Evolutionary conservation across 2,797 vertebrate genomes (phyloP).

Genomic region (Taenioides sp.): DNA sequence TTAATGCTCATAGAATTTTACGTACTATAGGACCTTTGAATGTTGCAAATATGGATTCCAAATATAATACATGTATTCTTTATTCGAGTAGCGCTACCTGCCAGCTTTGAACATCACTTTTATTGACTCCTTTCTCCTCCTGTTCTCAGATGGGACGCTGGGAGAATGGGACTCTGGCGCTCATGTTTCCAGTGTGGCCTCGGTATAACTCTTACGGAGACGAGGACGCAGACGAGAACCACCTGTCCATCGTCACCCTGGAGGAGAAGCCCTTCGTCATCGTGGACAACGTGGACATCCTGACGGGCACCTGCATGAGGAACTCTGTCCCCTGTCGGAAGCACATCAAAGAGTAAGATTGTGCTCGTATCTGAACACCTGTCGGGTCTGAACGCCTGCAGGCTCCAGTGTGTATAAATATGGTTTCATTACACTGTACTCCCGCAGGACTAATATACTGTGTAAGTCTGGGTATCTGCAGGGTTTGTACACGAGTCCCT

Average conservation of each 20-base stretch:
- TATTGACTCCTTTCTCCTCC: background rate
- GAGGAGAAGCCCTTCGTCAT: slow-evolving; percentile 98
- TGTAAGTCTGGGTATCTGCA: too few relatives aligned
- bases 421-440: too few relatives aligned
- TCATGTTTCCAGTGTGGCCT: slow-evolving; percentile 95
- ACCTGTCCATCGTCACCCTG: slow-evolving; percentile 95
- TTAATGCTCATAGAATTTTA: too few relatives aligned
- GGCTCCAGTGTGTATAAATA: slow-evolving; percentile 22
- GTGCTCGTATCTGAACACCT: slow-evolving; percentile 3
- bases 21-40: too few relatives aligned
- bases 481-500: too few relatives aligned
- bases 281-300: slow-evolving; percentile 94
- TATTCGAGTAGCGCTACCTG: too few relatives aligned
- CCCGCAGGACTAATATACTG: too few relatives aligned
- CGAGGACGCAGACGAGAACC: slow-evolving; percentile 94
- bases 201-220: slow-evolving; percentile 92
- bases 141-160: slow-evolving; percentile 89
- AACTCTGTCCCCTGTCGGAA: slow-evolving; percentile 96
- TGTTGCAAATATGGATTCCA: too few relatives aligned
- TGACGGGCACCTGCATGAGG: slow-evolving; percentile 94
- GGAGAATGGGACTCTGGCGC: slow-evolving; percentile 89
- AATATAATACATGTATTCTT: too few relatives aligned
- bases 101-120: too few relatives aligned
- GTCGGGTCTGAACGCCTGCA: background rate
- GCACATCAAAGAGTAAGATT: slow-evolving; percentile 90